phyloP scores from a whole-genome alignment of 2,113 vertebrate species.

The Callaeas wilsoni region DNA sequence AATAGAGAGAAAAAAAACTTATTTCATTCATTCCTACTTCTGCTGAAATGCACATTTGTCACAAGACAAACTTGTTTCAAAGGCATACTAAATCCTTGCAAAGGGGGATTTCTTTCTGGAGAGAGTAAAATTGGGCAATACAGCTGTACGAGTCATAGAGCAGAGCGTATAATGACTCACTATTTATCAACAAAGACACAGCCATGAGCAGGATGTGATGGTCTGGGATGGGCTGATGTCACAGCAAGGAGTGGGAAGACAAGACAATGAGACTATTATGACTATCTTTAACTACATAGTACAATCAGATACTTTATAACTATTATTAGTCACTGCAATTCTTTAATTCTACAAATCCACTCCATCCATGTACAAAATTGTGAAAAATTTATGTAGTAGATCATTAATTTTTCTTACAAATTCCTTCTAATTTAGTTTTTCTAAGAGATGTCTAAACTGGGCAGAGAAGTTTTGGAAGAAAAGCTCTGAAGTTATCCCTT shows the following conservation, averaged over 20 bases:
- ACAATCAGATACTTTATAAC: slow-evolving; percentile 14
- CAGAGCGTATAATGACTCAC: slow-evolving; percentile 24
- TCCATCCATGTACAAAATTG: neutral
- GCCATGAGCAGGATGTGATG: slow-evolving; percentile 40
- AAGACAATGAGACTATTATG: slow-evolving; percentile 45
- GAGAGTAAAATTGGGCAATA: slow-evolving; percentile 1
- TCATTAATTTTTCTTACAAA: slow-evolving; percentile 27
- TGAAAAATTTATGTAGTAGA: neutral
- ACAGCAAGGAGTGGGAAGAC: slow-evolving; percentile 13
- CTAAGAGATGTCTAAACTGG: slow-evolving; percentile 1
- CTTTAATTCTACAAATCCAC: neutral
- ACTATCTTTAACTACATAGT: slow-evolving; percentile 27
- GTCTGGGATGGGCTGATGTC: slow-evolving; percentile 45
- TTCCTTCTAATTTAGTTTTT: slow-evolving; percentile 1
- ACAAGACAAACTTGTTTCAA: neutral
- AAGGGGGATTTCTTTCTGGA: neutral
- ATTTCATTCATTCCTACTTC: neutral
- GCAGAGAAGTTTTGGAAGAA: slow-evolving; percentile 1
- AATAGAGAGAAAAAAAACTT: neutral
- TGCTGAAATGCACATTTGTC: neutral
- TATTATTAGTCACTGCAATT: slow-evolving; percentile 22
- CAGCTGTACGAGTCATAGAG: slow-evolving; percentile 11
- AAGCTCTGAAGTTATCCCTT: neutral
- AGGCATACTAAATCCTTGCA: neutral
- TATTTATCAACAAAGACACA: slow-evolving; percentile 59